A percentile compares a stretch with the other conserved stretches of the same genome.
Conservation (phyloP, 2,888 invertebrate species). For the Zygothrica quintamaculata region DNA sequence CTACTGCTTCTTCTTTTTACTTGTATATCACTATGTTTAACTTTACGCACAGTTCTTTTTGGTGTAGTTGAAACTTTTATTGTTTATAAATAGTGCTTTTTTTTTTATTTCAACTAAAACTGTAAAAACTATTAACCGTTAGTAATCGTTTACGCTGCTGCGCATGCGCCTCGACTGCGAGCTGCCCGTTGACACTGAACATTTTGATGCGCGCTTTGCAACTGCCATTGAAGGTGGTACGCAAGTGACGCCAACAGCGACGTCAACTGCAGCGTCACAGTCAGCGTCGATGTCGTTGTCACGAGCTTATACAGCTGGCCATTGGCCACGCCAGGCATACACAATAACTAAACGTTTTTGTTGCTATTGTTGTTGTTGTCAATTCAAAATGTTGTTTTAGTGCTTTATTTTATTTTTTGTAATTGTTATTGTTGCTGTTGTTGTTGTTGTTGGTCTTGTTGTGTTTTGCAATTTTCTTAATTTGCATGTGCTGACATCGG, state of each 20-base stretch:
- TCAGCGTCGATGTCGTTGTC: conserved; percentile 39
- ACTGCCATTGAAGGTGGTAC: conserved; percentile 62
- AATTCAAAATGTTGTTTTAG: conserved; percentile 36
- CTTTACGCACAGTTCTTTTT: no score
- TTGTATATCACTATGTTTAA: neutral
- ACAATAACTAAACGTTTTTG: conserved; percentile 35
- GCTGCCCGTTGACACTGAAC: conserved; percentile 60
- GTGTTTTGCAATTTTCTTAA: conserved; percentile 78
- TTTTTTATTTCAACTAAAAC: conserved; percentile 28
- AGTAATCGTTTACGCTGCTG: conserved; percentile 40
- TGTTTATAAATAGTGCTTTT: conserved; percentile 21
- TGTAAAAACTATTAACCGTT: conserved; percentile 15
- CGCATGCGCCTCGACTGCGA: conserved; percentile 68
- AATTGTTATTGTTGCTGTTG: conserved; percentile 31
- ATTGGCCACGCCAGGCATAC: conserved; percentile 62
- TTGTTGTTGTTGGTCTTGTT: conserved; percentile 23
- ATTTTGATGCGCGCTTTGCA: conserved; percentile 38
- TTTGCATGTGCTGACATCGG: conserved; percentile 72
- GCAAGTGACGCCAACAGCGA: conserved; percentile 46
- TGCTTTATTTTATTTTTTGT: conserved; percentile 10
- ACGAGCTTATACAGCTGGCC: conserved; percentile 28
- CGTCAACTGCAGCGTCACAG: conserved; percentile 18
- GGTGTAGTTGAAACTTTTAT: no score
- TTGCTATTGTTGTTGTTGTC: conserved; percentile 17
- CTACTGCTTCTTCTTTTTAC: no score